Conservation (phyloP, 1,140 invertebrate species). For the Musca domestica region DNA sequence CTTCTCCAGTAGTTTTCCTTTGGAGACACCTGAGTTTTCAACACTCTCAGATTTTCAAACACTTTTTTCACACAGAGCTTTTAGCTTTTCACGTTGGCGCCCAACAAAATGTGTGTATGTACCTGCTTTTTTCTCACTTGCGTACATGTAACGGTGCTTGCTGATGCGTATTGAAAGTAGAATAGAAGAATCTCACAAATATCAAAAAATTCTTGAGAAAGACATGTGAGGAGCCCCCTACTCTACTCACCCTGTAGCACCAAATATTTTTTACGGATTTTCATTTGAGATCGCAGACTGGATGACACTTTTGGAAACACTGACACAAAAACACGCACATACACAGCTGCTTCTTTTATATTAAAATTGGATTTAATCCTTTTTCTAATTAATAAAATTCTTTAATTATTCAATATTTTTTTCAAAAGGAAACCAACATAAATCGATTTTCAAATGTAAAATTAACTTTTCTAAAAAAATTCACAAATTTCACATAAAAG, state of each 20-base stretch:
- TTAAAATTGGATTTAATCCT: background rate
- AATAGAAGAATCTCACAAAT: conserved; percentile 25
- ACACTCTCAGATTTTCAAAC: too few relatives aligned
- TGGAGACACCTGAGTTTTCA: too few relatives aligned
- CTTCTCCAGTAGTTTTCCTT: too few relatives aligned
- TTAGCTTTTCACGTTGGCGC: too few relatives aligned
- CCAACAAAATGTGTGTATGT: too few relatives aligned
- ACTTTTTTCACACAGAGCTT: too few relatives aligned
- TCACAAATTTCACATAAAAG: background rate
- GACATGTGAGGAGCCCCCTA: conserved; percentile 23
- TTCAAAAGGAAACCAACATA: too few relatives aligned
- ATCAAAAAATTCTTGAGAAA: background rate
- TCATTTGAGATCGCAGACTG: background rate
- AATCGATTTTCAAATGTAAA: too few relatives aligned
- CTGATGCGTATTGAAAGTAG: conserved; percentile 22
- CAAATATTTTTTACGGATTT: background rate
- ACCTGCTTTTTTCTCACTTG: too few relatives aligned
- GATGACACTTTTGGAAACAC: background rate
- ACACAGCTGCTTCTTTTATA: too few relatives aligned
- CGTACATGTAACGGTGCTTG: background rate
- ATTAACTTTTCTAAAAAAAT: too few relatives aligned
- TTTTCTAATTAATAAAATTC: background rate
- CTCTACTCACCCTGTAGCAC: conserved; percentile 20
- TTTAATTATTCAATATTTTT: background rate
- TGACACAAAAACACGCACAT: background rate